phyloP scores from a whole-genome alignment of 37 sponge, comb jelly and placozoan genomes.

The Cliona cf. orientalis region DNA sequence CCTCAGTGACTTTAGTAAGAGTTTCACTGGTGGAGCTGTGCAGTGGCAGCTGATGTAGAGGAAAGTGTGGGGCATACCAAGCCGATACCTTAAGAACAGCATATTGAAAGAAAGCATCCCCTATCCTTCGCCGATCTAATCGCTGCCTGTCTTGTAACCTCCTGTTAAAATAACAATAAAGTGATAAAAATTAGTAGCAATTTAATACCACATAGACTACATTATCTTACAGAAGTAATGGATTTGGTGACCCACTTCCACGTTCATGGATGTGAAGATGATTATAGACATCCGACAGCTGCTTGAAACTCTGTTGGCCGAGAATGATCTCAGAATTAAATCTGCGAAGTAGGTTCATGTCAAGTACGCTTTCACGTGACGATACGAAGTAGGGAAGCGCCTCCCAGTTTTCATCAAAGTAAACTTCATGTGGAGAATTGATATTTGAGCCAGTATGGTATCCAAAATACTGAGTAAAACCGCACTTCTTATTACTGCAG shows the following conservation, averaged over 20 bases:
- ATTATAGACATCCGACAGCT: slow-evolving; percentile 46
- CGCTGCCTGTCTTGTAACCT: not conserved
- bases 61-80: slow-evolving; percentile 20
- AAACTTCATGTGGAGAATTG: not conserved
- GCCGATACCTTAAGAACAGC: slow-evolving; percentile 17
- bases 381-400: slow-evolving; percentile 26
- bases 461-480: slow-evolving; percentile 35
- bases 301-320: slow-evolving; percentile 46
- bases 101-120: slow-evolving; percentile 32
- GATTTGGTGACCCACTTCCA: too few relatives aligned
- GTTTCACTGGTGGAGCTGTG: not conserved
- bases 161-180: not conserved
- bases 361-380: slow-evolving; percentile 14
- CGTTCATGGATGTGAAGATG: not conserved
- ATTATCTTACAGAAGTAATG: too few relatives aligned
- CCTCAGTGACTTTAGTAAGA: not conserved
- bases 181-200: too few relatives aligned
- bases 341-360: slow-evolving; percentile 2
- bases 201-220: too few relatives aligned
- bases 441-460: not conserved
- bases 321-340: slow-evolving; percentile 30
- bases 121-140: slow-evolving; percentile 35
- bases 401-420: slow-evolving; percentile 18
- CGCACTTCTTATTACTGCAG: slow-evolving; percentile 12
- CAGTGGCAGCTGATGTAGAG: not conserved